Conservation (phyloP, 1,140 invertebrate species). For the Anagrus nilaparvatae region DNA sequence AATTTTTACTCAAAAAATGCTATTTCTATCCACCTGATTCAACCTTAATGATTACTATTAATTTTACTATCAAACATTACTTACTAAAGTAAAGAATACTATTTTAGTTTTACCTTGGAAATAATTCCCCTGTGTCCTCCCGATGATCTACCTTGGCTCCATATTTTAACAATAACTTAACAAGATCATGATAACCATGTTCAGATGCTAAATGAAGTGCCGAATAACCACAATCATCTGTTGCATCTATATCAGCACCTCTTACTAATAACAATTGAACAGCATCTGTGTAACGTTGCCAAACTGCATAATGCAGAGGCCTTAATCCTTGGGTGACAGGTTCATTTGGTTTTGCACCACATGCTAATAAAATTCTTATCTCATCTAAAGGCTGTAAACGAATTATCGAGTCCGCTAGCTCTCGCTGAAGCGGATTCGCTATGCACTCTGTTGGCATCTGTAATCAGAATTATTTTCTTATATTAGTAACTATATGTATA, state of each 20-base stretch:
- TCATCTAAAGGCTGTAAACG: slow-evolving; percentile 78
- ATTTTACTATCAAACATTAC: no score
- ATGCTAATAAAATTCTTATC: slow-evolving; percentile 72
- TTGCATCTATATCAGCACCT: slow-evolving; percentile 72
- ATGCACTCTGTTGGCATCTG: slow-evolving; percentile 65
- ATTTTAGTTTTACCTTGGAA: no score
- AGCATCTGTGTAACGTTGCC: slow-evolving; percentile 73
- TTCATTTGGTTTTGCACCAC: slow-evolving; percentile 73
- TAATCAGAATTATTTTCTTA: no score
- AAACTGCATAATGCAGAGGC: slow-evolving; percentile 87
- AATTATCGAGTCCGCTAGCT: slow-evolving; percentile 82
- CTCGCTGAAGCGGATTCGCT: slow-evolving; percentile 67
- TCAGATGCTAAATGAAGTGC: slow-evolving; percentile 79
- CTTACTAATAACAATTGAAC: slow-evolving; percentile 64
- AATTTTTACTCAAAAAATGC: no score
- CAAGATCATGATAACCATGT: slow-evolving; percentile 66
- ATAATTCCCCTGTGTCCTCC: slow-evolving; percentile 55
- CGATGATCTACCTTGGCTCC: slow-evolving; percentile 73
- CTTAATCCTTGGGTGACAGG: slow-evolving; percentile 69
- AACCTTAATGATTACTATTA: no score
- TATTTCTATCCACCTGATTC: no score
- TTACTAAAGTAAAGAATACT: no score
- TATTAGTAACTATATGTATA: no score
- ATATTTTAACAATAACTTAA: slow-evolving; percentile 64
- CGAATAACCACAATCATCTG: slow-evolving; percentile 84